phyloP scores from a whole-genome alignment of 2,797 vertebrate species.

The Enteromius mattozi region DNA sequence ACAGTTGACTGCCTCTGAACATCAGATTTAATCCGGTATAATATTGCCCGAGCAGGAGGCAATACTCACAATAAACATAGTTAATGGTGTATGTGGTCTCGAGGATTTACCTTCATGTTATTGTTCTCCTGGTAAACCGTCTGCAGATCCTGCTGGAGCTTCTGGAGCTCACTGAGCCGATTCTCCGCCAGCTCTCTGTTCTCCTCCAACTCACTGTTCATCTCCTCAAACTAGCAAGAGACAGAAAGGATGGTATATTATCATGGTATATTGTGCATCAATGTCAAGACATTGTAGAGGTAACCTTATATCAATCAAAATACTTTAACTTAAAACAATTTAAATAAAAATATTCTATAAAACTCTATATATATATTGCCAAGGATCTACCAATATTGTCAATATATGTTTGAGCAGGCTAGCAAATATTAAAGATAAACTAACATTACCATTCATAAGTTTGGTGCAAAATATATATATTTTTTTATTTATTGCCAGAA shows the following conservation, averaged over 20 bases:
- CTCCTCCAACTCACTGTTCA: conserved; percentile 96
- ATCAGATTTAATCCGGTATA: background rate
- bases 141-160: conserved; percentile 91
- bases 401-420: background rate
- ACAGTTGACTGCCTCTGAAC: background rate
- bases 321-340: background rate
- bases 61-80: background rate
- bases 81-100: background rate
- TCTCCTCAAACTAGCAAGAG: conserved; percentile 89
- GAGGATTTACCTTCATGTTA: conserved; percentile 85
- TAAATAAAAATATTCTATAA: too few relatives aligned
- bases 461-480: background rate
- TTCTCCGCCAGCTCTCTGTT: conserved; percentile 94
- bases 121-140: conserved; percentile 89
- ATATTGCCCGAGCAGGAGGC: background rate
- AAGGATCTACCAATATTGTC: background rate
- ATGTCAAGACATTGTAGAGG: background rate
- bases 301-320: background rate
- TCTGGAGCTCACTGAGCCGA: conserved; percentile 90
- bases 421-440: background rate
- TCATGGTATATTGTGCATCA: background rate
- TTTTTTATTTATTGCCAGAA: background rate
- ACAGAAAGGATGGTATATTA: conserved; percentile 2
- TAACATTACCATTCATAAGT: background rate
- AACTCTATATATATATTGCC: background rate